These are phyloP conservation scores for Clarias platycephalus DNA, from an alignment of 2,797 vertebrate genomes.

Conservation along the genomic window DNA sequence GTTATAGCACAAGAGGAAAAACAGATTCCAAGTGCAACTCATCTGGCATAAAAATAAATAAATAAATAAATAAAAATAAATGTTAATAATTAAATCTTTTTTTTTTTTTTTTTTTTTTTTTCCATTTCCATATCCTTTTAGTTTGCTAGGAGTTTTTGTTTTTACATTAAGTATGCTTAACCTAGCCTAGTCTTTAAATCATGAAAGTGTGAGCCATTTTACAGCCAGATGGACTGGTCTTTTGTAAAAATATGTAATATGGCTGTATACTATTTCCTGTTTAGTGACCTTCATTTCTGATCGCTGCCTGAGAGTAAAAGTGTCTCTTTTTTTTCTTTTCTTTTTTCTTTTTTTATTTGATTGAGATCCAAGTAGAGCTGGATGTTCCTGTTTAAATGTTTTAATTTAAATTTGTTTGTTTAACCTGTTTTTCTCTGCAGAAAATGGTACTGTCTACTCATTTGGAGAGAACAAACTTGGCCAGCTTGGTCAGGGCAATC, in stretches of 20 bases:
- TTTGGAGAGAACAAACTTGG: slow-evolving; percentile 98
- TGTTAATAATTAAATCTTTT: no score
- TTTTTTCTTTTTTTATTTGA: not conserved
- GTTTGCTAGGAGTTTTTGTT: no score
- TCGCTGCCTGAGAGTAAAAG: not conserved
- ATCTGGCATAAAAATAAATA: no score
- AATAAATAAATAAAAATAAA: no score
- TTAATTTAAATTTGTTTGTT: no score
- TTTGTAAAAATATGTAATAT: not conserved
- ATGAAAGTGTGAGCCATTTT: not conserved
- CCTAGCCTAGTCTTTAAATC: not conserved
- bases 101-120: no score
- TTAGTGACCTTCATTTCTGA: not conserved
- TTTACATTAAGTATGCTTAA: not conserved
- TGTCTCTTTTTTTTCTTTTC: not conserved
- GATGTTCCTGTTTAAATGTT: not conserved
- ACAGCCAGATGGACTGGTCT: not conserved
- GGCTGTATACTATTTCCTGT: not conserved
- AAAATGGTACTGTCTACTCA: slow-evolving; percentile 83
- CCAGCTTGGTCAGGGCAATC: slow-evolving; percentile 91
- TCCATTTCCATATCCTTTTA: not conserved
- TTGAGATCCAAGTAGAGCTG: not conserved
- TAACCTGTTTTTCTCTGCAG: slow-evolving; percentile 65
- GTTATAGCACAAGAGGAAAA: not conserved
- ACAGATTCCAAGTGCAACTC: not conserved